phyloP scores from a whole-genome alignment of 2,113 vertebrate species.

The Leptocoma aspasia region DNA sequence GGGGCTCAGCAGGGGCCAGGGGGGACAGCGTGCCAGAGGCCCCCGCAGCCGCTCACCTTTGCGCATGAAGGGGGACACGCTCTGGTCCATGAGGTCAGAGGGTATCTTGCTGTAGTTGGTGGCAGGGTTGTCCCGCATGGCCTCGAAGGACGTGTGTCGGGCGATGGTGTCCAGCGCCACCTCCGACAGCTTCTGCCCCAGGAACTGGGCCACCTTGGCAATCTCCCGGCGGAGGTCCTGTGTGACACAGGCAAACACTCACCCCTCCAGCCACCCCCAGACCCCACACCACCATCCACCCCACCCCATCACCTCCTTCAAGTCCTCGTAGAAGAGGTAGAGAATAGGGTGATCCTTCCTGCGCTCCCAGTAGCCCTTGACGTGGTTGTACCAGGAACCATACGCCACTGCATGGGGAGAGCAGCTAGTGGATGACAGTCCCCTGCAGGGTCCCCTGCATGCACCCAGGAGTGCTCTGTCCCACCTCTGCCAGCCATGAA shows the following conservation, averaged over 20 bases:
- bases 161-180: conserved; percentile 19
- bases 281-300: neutral
- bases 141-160: conserved; percentile 61
- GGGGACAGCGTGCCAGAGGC: fast-evolving
- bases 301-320: neutral
- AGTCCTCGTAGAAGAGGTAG: neutral
- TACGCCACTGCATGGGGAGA: neutral
- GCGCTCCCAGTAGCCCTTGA: neutral
- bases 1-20: neutral
- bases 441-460: neutral
- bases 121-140: conserved; percentile 70
- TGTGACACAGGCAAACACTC: neutral
- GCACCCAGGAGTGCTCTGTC: neutral
- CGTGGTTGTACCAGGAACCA: neutral
- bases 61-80: conserved; percentile 68
- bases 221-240: conserved; percentile 68
- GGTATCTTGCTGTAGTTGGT: conserved; percentile 66
- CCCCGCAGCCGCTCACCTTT: conserved; percentile 49
- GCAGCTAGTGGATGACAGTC: neutral
- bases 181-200: conserved; percentile 45
- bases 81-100: conserved; percentile 37
- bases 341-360: neutral
- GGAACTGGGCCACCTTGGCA: conserved; percentile 21
- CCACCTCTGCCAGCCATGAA: conserved; percentile 83
- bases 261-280: neutral